Evolutionary conservation across 2,888 invertebrate genomes (phyloP).

Genomic region (Drosophila anomalipes): DNA sequence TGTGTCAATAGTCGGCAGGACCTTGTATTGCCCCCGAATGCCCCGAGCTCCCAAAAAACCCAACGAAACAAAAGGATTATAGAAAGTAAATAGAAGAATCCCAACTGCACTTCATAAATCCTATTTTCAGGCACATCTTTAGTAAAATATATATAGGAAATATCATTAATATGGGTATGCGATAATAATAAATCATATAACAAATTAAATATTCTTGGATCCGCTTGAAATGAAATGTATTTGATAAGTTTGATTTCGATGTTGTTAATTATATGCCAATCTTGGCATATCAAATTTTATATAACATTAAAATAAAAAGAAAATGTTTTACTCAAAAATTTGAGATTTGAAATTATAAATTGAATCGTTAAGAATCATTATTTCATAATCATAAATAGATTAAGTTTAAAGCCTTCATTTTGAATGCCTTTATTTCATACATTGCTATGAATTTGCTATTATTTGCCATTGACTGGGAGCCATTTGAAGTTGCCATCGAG

Average conservation of each 20-base stretch:
- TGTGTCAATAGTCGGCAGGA: constrained; percentile 71
- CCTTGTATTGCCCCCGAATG: constrained; percentile 17
- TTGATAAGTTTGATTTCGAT: background rate
- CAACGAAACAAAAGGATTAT: constrained; percentile 9
- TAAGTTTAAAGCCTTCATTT: background rate
- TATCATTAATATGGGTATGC: background rate
- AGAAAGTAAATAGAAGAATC: constrained; percentile 4
- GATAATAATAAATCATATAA: background rate
- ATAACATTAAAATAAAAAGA: too few species aligned
- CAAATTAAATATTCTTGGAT: background rate
- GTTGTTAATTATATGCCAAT: background rate
- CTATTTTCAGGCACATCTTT: background rate
- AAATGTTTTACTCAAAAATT: background rate
- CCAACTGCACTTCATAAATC: constrained; percentile 1
- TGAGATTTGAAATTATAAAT: background rate
- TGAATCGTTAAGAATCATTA: background rate
- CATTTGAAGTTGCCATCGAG: constrained; percentile 20
- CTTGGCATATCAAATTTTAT: background rate
- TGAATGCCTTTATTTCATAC: background rate
- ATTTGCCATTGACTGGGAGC: constrained; percentile 15
- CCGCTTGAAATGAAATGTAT: background rate
- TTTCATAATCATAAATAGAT: background rate
- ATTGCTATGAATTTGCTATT: constrained; percentile 7
- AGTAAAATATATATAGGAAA: background rate
- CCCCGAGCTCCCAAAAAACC: constrained; percentile 3